Percentiles rank a stretch among this genome's conserved stretches.
These are phyloP conservation scores for Agrochola circellaris DNA, from an alignment of 2,888 invertebrate species.

Conservation along the genomic window DNA sequence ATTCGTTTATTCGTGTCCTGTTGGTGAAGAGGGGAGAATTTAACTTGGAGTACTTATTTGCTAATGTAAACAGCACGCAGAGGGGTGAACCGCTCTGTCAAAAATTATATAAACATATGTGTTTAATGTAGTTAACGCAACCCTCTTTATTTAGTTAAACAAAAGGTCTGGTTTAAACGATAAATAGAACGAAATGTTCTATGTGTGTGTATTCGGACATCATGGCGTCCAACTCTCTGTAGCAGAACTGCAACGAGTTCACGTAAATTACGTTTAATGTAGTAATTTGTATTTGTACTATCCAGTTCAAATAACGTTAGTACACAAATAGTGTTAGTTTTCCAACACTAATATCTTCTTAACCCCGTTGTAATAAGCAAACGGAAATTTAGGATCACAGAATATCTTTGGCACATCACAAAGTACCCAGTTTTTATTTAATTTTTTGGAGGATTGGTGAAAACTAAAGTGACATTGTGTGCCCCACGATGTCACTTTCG, in stretches of 20 bases:
- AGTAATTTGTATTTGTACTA: constrained; percentile 27
- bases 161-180: background rate
- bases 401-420: background rate
- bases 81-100: constrained; percentile 72
- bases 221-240: constrained; percentile 8
- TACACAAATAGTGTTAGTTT: constrained; percentile 33
- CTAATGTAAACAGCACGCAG: constrained; percentile 76
- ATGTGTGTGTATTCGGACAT: background rate
- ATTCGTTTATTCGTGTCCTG: constrained; percentile 39
- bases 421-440: background rate
- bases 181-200: background rate
- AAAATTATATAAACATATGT: constrained; percentile 67
- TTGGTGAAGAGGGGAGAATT: constrained; percentile 54
- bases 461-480: too few species aligned
- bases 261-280: constrained; percentile 45
- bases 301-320: constrained; percentile 25
- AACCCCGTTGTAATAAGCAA: constrained; percentile 23
- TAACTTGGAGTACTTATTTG: constrained; percentile 62
- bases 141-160: constrained; percentile 44
- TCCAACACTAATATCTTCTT: constrained; percentile 21
- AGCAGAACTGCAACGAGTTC: constrained; percentile 14
- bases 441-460: background rate
- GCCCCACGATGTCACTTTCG: too few species aligned
- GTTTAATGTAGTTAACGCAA: constrained; percentile 62
- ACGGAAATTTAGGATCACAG: background rate